Conservation (phyloP, 1,140 invertebrate genomes). For the Trypoxylus dichotomus region DNA sequence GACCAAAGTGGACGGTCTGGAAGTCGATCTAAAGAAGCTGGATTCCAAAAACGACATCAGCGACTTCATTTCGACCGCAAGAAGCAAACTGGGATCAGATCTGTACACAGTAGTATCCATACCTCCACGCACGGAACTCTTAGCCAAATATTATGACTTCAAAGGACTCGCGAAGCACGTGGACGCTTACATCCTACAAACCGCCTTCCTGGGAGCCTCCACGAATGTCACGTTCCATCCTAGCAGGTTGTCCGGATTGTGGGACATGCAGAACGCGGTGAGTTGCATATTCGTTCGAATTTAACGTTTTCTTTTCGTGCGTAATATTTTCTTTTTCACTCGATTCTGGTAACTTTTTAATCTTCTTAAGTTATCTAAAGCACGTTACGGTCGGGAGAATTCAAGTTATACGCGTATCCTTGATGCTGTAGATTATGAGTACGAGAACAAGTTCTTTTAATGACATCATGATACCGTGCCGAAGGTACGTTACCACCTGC, state of each 20-base stretch:
- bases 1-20: constrained; percentile 65
- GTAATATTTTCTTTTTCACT: too few relatives aligned
- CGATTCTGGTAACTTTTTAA: too few relatives aligned
- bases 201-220: constrained; percentile 66
- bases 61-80: constrained; percentile 61
- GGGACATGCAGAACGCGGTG: constrained; percentile 77
- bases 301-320: too few relatives aligned
- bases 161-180: constrained; percentile 64
- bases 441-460: too few relatives aligned
- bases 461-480: too few relatives aligned
- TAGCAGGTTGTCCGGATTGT: constrained; percentile 73
- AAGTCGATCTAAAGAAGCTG: constrained; percentile 63
- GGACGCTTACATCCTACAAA: constrained; percentile 70
- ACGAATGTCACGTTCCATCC: constrained; percentile 74
- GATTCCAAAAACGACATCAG: constrained; percentile 59
- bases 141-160: constrained; percentile 72
- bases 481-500: too few relatives aligned
- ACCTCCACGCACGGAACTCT: constrained; percentile 62
- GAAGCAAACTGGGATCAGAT: constrained; percentile 58
- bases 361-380: too few relatives aligned
- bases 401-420: too few relatives aligned
- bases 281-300: constrained; percentile 42
- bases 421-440: too few relatives aligned
- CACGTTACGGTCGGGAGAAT: too few relatives aligned
- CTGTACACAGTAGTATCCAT: constrained; percentile 63